Evolutionary conservation across 2,113 vertebrate species (phyloP).

Genomic region (Poeciliopsis occidentalis): DNA sequence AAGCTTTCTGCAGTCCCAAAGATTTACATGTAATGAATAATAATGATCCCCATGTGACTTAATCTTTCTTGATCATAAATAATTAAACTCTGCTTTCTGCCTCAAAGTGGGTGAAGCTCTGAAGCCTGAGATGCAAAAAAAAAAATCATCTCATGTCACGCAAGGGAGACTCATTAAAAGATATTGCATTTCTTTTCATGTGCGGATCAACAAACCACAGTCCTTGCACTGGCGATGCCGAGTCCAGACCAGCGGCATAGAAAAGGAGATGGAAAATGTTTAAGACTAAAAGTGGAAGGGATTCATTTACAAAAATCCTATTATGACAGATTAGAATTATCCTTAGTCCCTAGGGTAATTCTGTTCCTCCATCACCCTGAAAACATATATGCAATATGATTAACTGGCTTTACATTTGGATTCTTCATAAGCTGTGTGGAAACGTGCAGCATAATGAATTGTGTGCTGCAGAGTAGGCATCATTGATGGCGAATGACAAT

Average conservation of each 20-base stretch:
- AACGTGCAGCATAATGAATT: neutral
- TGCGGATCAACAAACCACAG: constrained; percentile 22
- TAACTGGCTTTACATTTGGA: neutral
- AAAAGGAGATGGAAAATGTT: constrained; percentile 2
- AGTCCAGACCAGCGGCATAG: neutral
- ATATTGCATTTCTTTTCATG: constrained; percentile 28
- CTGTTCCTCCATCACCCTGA: neutral
- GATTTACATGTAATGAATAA: constrained; percentile 32
- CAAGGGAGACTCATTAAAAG: constrained; percentile 40
- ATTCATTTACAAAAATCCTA: neutral
- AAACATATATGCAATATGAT: neutral
- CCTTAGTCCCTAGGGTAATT: neutral
- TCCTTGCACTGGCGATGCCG: neutral
- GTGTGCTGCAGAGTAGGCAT: neutral
- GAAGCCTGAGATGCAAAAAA: constrained; percentile 14
- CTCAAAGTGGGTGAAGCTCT: constrained; percentile 15
- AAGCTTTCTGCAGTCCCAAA: constrained; percentile 3
- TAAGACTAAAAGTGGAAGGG: constrained; percentile 8
- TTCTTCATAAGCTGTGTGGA: neutral
- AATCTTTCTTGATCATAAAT: constrained; percentile 18
- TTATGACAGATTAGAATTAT: neutral
- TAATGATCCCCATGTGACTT: constrained; percentile 17
- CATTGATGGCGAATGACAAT: too few relatives aligned
- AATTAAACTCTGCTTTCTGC: neutral
- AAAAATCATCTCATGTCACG: constrained; percentile 15